phyloP scores from a whole-genome alignment of 2,113 vertebrate species.

The Neodontobutis hainanensis region DNA sequence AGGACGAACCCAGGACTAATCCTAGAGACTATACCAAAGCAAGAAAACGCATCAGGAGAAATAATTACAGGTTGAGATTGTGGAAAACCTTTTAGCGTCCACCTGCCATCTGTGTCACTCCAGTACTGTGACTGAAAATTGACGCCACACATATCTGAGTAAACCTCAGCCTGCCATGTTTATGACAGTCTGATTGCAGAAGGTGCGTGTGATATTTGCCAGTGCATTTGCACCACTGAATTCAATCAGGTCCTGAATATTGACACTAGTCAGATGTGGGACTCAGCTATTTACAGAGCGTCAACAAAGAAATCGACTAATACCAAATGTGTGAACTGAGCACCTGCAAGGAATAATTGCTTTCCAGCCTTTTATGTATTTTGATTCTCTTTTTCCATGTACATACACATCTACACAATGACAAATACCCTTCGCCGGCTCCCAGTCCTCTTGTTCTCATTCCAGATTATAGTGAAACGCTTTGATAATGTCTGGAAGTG shows the following conservation, averaged over 20 bases:
- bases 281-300: conserved; percentile 39
- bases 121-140: not conserved
- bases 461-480: conserved; percentile 11
- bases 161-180: not conserved
- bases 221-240: conserved; percentile 35
- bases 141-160: not conserved
- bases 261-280: conserved; percentile 26
- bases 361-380: conserved; percentile 6
- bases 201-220: conserved; percentile 10
- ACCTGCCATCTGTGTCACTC: not conserved
- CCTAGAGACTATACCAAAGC: too few species aligned
- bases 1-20: too few species aligned
- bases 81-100: not conserved
- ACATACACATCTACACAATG: not conserved
- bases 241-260: conserved; percentile 43
- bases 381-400: conserved; percentile 9
- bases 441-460: conserved; percentile 12
- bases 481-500: conserved; percentile 45
- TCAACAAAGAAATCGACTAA: conserved; percentile 45
- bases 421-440: not conserved
- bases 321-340: conserved; percentile 31
- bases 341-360: conserved; percentile 32
- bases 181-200: conserved; percentile 9
- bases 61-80: too few species aligned
- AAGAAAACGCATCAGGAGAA: too few species aligned